Conservation (phyloP, 1,140 invertebrate genomes). For the Scaptomyza montana region DNA sequence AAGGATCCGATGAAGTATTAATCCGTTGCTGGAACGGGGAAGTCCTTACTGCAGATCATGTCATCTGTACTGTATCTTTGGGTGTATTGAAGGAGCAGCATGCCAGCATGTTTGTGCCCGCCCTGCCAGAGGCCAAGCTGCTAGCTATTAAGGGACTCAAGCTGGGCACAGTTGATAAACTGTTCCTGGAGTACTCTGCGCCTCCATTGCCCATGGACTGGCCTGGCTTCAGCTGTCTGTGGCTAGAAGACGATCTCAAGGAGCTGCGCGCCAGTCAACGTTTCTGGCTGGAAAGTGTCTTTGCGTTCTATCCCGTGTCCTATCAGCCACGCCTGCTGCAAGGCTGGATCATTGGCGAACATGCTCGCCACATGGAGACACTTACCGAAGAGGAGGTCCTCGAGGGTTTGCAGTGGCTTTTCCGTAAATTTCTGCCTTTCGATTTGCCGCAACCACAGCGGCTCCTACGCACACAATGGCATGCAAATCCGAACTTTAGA, state of each 20-base stretch:
- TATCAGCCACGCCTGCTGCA: conserved; percentile 88
- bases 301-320: conserved; percentile 87
- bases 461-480: conserved; percentile 86
- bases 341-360: conserved; percentile 86
- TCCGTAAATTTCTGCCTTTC: conserved; percentile 83
- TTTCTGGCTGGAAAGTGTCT: conserved; percentile 87
- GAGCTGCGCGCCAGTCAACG: conserved; percentile 60
- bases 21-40: conserved; percentile 87
- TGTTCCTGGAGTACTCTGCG: conserved; percentile 88
- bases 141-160: conserved; percentile 87
- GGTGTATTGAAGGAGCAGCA: conserved; percentile 88
- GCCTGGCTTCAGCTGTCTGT: conserved; percentile 85
- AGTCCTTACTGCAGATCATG: conserved; percentile 86
- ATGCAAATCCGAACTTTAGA: conserved; percentile 87
- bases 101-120: conserved; percentile 86
- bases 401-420: conserved; percentile 83
- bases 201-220: conserved; percentile 86
- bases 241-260: conserved; percentile 84
- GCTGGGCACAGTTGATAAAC: conserved; percentile 90
- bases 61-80: conserved; percentile 88
- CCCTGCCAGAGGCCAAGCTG: conserved; percentile 86
- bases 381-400: conserved; percentile 84
- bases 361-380: conserved; percentile 86
- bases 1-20: conserved; percentile 39
- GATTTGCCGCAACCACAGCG: conserved; percentile 43